These are phyloP conservation scores for Pseudobourletiella spinata DNA, from an alignment of 1,140 invertebrate species.

Conservation along the genomic window DNA sequence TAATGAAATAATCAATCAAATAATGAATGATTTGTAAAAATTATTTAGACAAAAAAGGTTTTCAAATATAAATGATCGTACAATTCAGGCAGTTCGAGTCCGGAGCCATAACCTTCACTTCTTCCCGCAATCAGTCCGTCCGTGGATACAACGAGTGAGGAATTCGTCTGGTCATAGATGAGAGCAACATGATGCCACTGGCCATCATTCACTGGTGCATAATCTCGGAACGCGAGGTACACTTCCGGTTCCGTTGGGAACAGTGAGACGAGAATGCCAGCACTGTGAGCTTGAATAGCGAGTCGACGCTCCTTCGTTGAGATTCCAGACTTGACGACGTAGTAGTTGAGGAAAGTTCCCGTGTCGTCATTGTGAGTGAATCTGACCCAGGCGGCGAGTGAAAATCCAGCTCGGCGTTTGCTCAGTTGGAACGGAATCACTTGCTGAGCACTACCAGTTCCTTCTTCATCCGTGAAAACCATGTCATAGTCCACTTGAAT, in stretches of 20 bases:
- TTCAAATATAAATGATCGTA: constrained; percentile 43
- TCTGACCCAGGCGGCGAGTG: constrained; percentile 91
- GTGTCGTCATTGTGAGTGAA: constrained; percentile 80
- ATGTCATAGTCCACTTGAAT: constrained; percentile 94
- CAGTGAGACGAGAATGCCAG: constrained; percentile 77
- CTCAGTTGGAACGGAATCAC: constrained; percentile 66
- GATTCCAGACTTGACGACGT: constrained; percentile 61
- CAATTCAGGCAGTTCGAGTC: constrained; percentile 66
- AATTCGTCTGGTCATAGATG: constrained; percentile 59
- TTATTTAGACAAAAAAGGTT: too few species aligned
- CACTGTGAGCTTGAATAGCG: constrained; percentile 79
- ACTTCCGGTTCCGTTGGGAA: constrained; percentile 80
- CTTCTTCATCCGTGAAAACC: constrained; percentile 78
- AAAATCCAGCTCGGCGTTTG: constrained; percentile 49
- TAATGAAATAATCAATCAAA: too few species aligned
- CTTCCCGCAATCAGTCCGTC: constrained; percentile 88
- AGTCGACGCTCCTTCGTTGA: constrained; percentile 58
- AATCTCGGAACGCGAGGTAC: constrained; percentile 81
- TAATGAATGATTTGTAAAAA: too few species aligned
- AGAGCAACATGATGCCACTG: constrained; percentile 94
- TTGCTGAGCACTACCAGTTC: constrained; percentile 74
- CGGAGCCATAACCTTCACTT: constrained; percentile 71
- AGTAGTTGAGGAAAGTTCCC: constrained; percentile 89
- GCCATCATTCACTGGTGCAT: constrained; percentile 87
- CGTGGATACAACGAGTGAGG: constrained; percentile 72